Conservation (phyloP, 2,888 invertebrate species). For the Lasioglossum oenotherae region DNA sequence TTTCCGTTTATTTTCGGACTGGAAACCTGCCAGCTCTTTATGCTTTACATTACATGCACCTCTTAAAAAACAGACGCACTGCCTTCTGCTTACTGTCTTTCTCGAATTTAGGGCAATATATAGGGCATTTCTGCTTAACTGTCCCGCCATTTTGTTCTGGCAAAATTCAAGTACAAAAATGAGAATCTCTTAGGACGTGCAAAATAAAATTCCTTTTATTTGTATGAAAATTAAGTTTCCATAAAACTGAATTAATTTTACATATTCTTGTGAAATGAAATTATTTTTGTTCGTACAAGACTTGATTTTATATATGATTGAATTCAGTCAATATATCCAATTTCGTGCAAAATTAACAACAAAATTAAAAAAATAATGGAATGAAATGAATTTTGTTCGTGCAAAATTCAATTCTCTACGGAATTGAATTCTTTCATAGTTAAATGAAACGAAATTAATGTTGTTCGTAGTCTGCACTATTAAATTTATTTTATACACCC, state of each 20-base stretch:
- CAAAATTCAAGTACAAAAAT: background rate
- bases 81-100: background rate
- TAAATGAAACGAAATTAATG: too few relatives aligned
- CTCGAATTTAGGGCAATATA: background rate
- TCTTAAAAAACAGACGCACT: constrained; percentile 29
- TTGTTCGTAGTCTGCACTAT: background rate
- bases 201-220: background rate
- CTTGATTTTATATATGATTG: too few relatives aligned
- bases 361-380: background rate
- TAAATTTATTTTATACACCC: background rate
- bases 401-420: too few relatives aligned
- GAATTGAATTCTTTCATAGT: too few relatives aligned
- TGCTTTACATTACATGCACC: constrained; percentile 9
- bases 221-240: background rate
- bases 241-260: too few relatives aligned
- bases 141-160: background rate
- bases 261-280: background rate
- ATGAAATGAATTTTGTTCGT: background rate
- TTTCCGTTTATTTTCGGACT: constrained; percentile 67
- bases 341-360: too few relatives aligned
- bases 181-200: background rate
- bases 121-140: background rate
- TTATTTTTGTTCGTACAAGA: background rate
- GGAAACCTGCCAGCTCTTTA: constrained; percentile 64
- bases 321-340: too few relatives aligned